Evolutionary conservation across 1,140 invertebrate genomes (phyloP).

Genomic region (Formica exsecta): DNA sequence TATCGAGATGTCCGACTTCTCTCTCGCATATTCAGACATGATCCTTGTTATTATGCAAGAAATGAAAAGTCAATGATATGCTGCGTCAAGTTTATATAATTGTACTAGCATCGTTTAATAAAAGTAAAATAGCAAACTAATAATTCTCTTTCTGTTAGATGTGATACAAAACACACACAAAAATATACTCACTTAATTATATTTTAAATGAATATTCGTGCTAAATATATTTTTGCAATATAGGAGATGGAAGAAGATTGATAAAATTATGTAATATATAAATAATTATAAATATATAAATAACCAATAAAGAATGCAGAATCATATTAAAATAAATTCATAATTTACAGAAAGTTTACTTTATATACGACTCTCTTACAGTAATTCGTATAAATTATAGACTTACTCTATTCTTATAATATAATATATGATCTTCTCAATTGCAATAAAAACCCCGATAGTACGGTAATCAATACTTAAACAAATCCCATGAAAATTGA

Average conservation of each 20-base stretch:
- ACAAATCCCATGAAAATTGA: not conserved
- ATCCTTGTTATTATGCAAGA: not conserved
- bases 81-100: not conserved
- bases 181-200: not conserved
- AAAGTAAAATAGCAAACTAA: not conserved
- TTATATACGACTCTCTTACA: not conserved
- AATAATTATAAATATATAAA: not conserved
- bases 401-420: not conserved
- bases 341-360: not conserved
- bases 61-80: not conserved
- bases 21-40: not conserved
- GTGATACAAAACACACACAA: not conserved
- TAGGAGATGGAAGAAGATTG: too few species aligned
- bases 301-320: not conserved
- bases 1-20: not conserved
- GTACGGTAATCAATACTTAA: not conserved
- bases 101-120: not conserved
- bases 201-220: too few species aligned
- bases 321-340: not conserved
- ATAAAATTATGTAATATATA: too few species aligned
- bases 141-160: not conserved
- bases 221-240: too few species aligned
- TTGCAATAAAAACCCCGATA: not conserved
- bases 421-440: not conserved
- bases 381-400: not conserved